Evolutionary conservation across 2,113 vertebrate species (phyloP), one percentile per base, ranked within the genome.

Genomic region (Gobius niger): DNA sequence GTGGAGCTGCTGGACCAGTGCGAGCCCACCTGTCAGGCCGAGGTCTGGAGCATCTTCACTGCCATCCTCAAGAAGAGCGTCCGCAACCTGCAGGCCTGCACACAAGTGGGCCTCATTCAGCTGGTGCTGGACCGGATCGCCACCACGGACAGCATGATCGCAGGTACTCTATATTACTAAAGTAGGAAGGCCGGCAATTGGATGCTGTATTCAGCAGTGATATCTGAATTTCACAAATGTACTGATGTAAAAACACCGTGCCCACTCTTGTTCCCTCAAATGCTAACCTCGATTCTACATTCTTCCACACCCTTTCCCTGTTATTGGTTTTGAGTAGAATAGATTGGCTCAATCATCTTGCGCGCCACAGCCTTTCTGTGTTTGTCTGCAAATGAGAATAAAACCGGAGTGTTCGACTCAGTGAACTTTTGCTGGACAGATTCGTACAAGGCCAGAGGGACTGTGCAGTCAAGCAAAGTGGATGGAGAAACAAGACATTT

Each of bases 41-140:
- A 99, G 88, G 91, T 99, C 50, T 99, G 96, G 96, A 98, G 96
- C 92, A 95, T 99, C 89, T 99, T 99, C 82, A 97, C 96, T 1
- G 97, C 98, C 12, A 94, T 99, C 76, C 85, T 99, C 73, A 98
- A 96, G 92, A 99, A 99, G 80, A 99, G 98, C 14, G 94, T 97
- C 46, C 94, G 97, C 13, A 99, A 99, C 82, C 92, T 99, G 9
- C 96, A 97, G 71, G 92, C 93, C 0, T 99, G 96, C 89, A 96
- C 96, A 0, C 96, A 99, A 7, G 93, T 96, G 50, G 95, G 94
- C 9, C 94, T 99, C 1, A 96, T 99, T 67, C 94, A 96, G 76
- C 93, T 87, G 72, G 94, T 98, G 70, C 95, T 99, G 7, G 84
- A 88, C 49, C 94, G 94, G 56, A 94, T 99, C 16, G 87, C 96